Evolutionary conservation across 2,888 invertebrate genomes (phyloP).

Genomic region (Nasonovia ribisnigri): DNA sequence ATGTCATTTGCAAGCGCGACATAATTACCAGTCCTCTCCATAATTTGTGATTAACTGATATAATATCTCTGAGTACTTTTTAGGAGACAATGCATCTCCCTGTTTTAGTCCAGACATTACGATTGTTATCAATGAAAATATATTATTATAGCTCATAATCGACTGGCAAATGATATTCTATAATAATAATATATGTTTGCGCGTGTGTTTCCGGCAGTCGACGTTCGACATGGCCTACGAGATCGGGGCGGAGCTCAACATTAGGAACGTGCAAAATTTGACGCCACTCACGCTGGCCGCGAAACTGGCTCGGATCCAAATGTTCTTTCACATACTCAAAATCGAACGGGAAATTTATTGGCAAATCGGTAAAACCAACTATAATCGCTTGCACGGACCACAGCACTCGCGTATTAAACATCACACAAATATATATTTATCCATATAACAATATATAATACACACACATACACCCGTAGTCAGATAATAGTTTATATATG

Average conservation of each 20-base stretch:
- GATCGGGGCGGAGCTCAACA: slow-evolving; percentile 88
- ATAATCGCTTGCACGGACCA: slow-evolving; percentile 24
- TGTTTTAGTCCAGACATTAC: background rate
- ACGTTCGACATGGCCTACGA: slow-evolving; percentile 96
- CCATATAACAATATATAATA: background rate
- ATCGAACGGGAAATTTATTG: slow-evolving; percentile 97
- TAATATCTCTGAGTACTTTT: background rate
- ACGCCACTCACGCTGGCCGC: slow-evolving; percentile 95
- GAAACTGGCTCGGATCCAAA: slow-evolving; percentile 90
- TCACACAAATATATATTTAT: background rate
- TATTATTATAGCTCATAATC: background rate
- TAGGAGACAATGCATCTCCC: background rate
- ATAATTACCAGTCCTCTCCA: background rate
- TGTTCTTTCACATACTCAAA: slow-evolving; percentile 97
- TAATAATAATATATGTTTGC: background rate
- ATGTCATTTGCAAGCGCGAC: background rate
- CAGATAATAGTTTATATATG: background rate
- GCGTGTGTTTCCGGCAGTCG: slow-evolving; percentile 73
- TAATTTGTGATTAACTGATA: background rate
- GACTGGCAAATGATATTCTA: background rate
- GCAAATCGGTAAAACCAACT: slow-evolving; percentile 81
- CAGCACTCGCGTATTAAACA: background rate
- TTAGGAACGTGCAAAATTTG: slow-evolving; percentile 87
- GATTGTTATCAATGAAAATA: background rate
- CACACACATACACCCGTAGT: background rate